Evolutionary conservation across 2,888 invertebrate species (phyloP).

Genomic region (Chironomus riparius): DNA sequence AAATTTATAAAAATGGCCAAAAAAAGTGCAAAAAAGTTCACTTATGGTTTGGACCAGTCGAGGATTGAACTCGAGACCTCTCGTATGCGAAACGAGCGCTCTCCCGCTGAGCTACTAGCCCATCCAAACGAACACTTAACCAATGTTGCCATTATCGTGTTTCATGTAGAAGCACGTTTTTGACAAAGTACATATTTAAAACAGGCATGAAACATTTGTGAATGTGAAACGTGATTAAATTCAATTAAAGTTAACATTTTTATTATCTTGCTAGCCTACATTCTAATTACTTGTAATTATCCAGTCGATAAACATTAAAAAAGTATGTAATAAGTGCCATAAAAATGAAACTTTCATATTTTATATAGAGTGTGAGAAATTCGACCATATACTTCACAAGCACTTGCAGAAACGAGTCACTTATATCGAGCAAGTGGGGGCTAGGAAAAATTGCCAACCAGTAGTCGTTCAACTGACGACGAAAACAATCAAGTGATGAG

Average conservation of each 20-base stretch:
- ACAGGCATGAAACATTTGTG: background rate
- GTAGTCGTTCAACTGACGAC: constrained; percentile 26
- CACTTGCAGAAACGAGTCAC: too few species aligned
- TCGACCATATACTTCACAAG: background rate
- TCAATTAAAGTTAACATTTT: background rate
- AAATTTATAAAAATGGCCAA: background rate
- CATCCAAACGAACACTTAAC: constrained; percentile 22
- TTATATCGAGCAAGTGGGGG: too few species aligned
- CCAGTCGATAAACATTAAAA: background rate
- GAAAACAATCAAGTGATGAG: constrained; percentile 26
- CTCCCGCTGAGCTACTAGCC: constrained; percentile 35
- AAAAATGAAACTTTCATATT: background rate
- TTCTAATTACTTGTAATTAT: background rate
- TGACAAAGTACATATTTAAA: background rate
- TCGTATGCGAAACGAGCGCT: constrained; percentile 35
- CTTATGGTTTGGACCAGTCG: constrained; percentile 32
- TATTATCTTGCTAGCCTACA: background rate
- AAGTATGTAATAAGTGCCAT: background rate
- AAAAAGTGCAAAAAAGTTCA: background rate
- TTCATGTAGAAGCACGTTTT: background rate
- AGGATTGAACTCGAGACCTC: constrained; percentile 35
- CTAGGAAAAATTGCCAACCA: constrained; percentile 10
- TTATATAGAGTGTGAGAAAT: background rate
- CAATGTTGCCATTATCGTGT: background rate
- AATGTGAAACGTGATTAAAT: background rate